Percentiles rank a stretch among this genome's conserved stretches.
Evolutionary conservation across 2,797 vertebrate species (phyloP).

Genomic region (Mus spretus): DNA sequence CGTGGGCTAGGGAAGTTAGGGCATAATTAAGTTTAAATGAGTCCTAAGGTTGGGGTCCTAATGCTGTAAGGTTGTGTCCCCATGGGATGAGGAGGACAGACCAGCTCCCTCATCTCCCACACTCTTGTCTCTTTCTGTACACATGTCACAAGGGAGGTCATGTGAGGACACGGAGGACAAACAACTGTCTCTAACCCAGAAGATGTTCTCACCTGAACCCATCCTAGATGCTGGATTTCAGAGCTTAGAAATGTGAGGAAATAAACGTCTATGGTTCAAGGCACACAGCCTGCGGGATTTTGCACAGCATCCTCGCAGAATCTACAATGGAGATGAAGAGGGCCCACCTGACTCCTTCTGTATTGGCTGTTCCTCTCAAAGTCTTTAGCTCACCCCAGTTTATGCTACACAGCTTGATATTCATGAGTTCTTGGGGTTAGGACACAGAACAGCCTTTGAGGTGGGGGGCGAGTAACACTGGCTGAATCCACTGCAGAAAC

Average conservation of each 20-base stretch:
- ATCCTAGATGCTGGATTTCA: not conserved
- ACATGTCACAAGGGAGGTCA: not conserved
- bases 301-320: not conserved
- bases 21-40: not conserved
- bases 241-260: not conserved
- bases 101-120: rapidly evolving
- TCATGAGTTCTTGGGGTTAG: not conserved
- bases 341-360: not conserved
- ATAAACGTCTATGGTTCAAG: not conserved
- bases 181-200: not conserved
- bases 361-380: not conserved
- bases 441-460: not conserved
- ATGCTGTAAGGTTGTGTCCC: not conserved
- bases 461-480: not conserved
- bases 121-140: not conserved
- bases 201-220: not conserved
- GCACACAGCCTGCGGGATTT: not conserved
- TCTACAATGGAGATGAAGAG: not conserved
- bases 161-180: not conserved
- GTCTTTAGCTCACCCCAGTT: not conserved
- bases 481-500: not conserved
- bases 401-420: not conserved
- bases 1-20: not conserved
- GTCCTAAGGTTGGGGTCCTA: not conserved
- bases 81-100: not conserved